phyloP scores from a whole-genome alignment of 2,797 vertebrate genomes.

The Sitta carolinensis region DNA sequence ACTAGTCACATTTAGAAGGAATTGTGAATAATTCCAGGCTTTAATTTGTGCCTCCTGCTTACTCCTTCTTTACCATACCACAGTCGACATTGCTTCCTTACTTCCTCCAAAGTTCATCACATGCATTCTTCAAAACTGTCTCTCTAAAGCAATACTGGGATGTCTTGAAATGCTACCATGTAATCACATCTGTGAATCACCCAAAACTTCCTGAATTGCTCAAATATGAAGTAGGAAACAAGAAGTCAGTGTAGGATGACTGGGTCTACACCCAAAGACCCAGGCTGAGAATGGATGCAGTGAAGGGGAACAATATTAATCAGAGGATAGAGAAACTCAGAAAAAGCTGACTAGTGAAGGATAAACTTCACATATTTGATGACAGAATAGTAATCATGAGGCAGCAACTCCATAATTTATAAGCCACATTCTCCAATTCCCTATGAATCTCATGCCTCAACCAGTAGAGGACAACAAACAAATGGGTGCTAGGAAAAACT shows the following conservation, averaged over 20 bases:
- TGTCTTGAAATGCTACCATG: background rate
- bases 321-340: background rate
- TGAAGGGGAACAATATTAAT: background rate
- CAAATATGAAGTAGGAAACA: background rate
- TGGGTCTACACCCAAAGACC: background rate
- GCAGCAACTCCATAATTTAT: background rate
- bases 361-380: background rate
- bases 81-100: background rate
- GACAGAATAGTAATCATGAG: background rate
- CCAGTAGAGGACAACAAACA: background rate
- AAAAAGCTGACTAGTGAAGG: background rate
- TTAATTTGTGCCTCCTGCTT: background rate
- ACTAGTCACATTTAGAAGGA: background rate
- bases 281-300: background rate
- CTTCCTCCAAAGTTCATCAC: background rate
- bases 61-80: background rate
- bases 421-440: background rate
- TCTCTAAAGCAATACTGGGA: background rate
- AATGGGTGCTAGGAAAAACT: background rate
- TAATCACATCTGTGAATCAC: background rate
- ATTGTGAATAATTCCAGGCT: background rate
- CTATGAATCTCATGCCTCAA: background rate
- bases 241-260: rapidly evolving
- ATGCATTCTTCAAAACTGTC: background rate
- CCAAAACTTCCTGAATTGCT: background rate